A percentile compares a stretch with the other conserved stretches of the same genome.
phyloP scores from a whole-genome alignment of 2,888 invertebrate species.

The Phyllotreta striolata region DNA sequence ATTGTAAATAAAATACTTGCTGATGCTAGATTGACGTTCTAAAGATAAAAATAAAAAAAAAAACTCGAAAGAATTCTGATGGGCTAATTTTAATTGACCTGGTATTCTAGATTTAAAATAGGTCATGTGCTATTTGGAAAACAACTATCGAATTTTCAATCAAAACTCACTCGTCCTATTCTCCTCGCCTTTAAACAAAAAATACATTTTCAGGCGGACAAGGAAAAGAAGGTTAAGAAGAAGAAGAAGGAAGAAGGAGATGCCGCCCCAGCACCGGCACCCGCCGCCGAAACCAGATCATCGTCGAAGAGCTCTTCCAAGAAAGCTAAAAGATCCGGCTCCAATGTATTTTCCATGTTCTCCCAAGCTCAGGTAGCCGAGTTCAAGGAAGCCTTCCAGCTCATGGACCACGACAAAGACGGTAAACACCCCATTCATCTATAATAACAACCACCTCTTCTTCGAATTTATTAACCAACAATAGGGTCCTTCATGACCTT shows the following conservation, averaged over 20 bases:
- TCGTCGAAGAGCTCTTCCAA: constrained; percentile 84
- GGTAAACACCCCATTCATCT: constrained; percentile 29
- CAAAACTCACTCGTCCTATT: neutral
- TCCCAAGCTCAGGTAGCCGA: constrained; percentile 89
- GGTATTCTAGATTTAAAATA: no score
- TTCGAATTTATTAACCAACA: neutral
- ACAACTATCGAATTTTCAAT: neutral
- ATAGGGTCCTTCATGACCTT: no score
- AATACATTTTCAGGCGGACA: constrained; percentile 76
- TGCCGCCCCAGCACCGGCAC: constrained; percentile 75
- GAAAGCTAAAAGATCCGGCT: constrained; percentile 87
- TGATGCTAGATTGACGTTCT: no score
- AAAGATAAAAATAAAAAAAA: no score
- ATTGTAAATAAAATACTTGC: no score
- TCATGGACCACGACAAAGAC: constrained; percentile 96
- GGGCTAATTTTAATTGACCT: no score
- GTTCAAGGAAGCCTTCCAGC: constrained; percentile 94
- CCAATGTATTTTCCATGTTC: constrained; percentile 98
- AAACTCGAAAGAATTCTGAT: no score
- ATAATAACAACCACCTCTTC: neutral
- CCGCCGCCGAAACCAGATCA: constrained; percentile 74
- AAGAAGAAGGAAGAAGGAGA: constrained; percentile 76
- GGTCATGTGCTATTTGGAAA: no score
- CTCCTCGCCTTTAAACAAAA: neutral
- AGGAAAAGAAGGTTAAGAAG: constrained; percentile 93